Percentiles rank a stretch among this genome's conserved stretches.
These are phyloP conservation scores for Chironomus tentans DNA, from an alignment of 2,888 invertebrate genomes.

Conservation along the genomic window DNA sequence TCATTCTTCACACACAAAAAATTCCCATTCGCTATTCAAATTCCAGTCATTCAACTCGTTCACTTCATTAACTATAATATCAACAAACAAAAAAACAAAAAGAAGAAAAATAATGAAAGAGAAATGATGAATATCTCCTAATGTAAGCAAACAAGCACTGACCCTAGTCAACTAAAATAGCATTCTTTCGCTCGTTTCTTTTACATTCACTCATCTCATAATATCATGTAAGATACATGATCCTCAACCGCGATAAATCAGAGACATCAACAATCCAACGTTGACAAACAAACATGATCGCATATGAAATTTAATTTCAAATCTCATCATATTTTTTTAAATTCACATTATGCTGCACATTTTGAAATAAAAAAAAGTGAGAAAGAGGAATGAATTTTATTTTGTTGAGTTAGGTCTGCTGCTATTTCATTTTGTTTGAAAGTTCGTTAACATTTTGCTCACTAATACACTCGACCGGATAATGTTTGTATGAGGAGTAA, in stretches of 20 bases:
- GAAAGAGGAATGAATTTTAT: background rate
- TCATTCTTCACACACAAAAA: no score
- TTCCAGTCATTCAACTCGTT: no score
- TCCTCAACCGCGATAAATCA: background rate
- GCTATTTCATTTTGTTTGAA: background rate
- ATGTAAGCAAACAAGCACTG: background rate
- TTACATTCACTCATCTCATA: background rate
- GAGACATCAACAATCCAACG: no score
- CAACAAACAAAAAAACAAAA: background rate
- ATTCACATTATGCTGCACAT: background rate
- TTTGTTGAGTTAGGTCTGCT: conserved; percentile 25
- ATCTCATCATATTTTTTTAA: background rate
- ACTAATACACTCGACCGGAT: background rate
- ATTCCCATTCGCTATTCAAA: no score
- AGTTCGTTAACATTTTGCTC: background rate
- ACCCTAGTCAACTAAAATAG: background rate
- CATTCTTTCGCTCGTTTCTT: background rate
- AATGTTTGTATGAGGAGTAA: background rate
- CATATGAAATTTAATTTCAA: background rate
- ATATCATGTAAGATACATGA: background rate
- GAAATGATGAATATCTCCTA: background rate
- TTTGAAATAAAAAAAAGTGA: background rate
- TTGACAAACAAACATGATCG: background rate
- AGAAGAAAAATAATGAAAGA: background rate
- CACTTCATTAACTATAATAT: no score